Evolutionary conservation across 2,888 invertebrate species (phyloP).

Genomic region (Pherbina coryleti): DNA sequence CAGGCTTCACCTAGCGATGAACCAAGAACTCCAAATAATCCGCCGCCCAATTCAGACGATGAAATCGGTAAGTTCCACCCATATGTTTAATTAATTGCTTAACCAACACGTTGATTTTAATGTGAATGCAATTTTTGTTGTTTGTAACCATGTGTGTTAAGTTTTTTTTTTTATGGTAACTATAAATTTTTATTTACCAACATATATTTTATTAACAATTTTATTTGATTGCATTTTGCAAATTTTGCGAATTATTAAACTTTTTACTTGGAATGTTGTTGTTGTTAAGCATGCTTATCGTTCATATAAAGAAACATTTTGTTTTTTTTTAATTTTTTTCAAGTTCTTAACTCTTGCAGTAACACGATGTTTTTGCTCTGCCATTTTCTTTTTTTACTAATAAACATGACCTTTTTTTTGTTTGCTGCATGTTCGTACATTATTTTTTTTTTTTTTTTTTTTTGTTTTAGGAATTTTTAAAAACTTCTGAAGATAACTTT

Average conservation of each 20-base stretch:
- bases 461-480: no score
- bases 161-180: slow-evolving; percentile 45
- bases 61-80: slow-evolving; percentile 63
- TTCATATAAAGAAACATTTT: slow-evolving; percentile 38
- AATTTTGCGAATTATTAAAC: no score
- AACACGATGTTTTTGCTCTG: background rate
- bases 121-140: slow-evolving; percentile 60
- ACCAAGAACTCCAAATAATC: slow-evolving; percentile 56
- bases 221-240: slow-evolving; percentile 21
- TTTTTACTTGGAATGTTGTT: slow-evolving; percentile 45
- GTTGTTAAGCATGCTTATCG: slow-evolving; percentile 46
- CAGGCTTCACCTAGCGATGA: slow-evolving; percentile 49
- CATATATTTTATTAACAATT: slow-evolving; percentile 43
- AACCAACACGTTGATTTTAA: slow-evolving; percentile 45
- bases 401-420: background rate
- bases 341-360: background rate
- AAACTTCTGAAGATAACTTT: no score
- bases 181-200: slow-evolving; percentile 40
- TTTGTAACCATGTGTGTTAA: slow-evolving; percentile 48
- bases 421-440: background rate
- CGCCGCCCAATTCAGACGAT: slow-evolving; percentile 56
- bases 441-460: background rate
- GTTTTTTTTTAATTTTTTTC: slow-evolving; percentile 30
- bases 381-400: background rate
- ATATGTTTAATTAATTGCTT: slow-evolving; percentile 21